Percentiles rank a stretch among this genome's conserved stretches.
Evolutionary conservation across 1,140 invertebrate genomes (phyloP).

Genomic region (Drosophila micromelanica): DNA sequence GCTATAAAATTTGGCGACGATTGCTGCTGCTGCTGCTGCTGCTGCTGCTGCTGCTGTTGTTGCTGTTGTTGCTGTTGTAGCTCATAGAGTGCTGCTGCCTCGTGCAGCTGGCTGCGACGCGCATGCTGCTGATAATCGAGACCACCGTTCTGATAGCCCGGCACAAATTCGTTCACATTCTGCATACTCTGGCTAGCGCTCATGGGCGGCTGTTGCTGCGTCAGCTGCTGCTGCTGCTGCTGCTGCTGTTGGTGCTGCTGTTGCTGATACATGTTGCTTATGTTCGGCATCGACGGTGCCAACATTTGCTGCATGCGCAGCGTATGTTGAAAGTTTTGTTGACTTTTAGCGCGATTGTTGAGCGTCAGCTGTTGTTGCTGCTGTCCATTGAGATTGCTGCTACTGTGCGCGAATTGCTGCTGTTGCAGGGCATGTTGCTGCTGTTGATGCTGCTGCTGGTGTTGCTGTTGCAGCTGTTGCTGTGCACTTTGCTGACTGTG

Average conservation of each 20-base stretch:
- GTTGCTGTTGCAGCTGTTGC: slow-evolving; percentile 64
- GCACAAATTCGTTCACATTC: slow-evolving; percentile 78
- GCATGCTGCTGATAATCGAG: slow-evolving; percentile 70
- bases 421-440: slow-evolving; percentile 68
- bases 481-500: slow-evolving; percentile 69
- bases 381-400: slow-evolving; percentile 63
- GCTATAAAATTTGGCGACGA: slow-evolving; percentile 74
- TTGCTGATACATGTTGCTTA: slow-evolving; percentile 80
- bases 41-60: slow-evolving; percentile 60
- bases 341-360: slow-evolving; percentile 74
- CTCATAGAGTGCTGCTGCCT: slow-evolving; percentile 66
- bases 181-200: slow-evolving; percentile 84
- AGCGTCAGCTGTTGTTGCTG: slow-evolving; percentile 66
- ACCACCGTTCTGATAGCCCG: slow-evolving; percentile 67
- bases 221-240: slow-evolving; percentile 44
- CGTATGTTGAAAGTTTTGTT: slow-evolving; percentile 77
- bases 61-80: slow-evolving; percentile 68
- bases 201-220: slow-evolving; percentile 54
- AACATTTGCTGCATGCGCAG: slow-evolving; percentile 83
- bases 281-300: slow-evolving; percentile 84
- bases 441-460: slow-evolving; percentile 64
- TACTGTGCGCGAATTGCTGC: slow-evolving; percentile 69
- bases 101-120: slow-evolving; percentile 69
- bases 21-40: slow-evolving; percentile 66
- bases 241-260: slow-evolving; percentile 64